These are phyloP conservation scores for Henricia sp. DNA, from an alignment of 53 echinoderm and acorn worm genomes.

Conservation along the genomic window DNA sequence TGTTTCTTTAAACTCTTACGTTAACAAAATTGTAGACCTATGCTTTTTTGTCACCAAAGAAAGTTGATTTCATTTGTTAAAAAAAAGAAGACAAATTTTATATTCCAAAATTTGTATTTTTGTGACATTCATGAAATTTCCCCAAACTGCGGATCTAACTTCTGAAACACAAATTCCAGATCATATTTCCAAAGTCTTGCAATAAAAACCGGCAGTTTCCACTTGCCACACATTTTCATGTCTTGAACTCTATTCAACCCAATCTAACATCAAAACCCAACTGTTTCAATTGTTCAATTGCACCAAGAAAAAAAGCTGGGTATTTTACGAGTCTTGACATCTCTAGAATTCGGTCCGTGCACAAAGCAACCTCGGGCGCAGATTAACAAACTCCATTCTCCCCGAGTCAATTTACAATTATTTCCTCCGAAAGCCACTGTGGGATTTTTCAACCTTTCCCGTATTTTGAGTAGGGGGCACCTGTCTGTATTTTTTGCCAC, in stretches of 20 bases:
- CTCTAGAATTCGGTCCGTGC: background rate
- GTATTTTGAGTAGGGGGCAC: background rate
- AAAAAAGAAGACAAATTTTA: too few relatives aligned
- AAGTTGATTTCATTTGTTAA: too few relatives aligned
- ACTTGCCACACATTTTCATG: conserved; percentile 21
- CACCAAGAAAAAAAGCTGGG: conserved; percentile 1
- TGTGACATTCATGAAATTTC: too few relatives aligned
- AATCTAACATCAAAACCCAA: background rate
- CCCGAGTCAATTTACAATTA: conserved; percentile 15
- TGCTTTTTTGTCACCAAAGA: too few relatives aligned
- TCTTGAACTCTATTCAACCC: conserved; percentile 20
- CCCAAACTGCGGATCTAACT: too few relatives aligned
- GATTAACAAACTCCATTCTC: conserved; percentile 15
- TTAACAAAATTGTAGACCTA: too few relatives aligned
- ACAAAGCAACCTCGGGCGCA: conserved; percentile 4
- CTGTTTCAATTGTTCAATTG: conserved; percentile 4
- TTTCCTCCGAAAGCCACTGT: background rate
- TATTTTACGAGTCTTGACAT: conserved; percentile 7
- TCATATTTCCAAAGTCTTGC: conserved; percentile 1
- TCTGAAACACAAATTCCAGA: too few relatives aligned
- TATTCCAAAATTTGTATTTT: too few relatives aligned
- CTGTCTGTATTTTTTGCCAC: conserved; percentile 10
- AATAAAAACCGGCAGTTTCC: background rate
- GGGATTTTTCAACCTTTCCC: background rate
- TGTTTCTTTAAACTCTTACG: too few relatives aligned